These are phyloP conservation scores for Xiphias gladius DNA, from an alignment of 2,113 vertebrate species.

Conservation along the genomic window DNA sequence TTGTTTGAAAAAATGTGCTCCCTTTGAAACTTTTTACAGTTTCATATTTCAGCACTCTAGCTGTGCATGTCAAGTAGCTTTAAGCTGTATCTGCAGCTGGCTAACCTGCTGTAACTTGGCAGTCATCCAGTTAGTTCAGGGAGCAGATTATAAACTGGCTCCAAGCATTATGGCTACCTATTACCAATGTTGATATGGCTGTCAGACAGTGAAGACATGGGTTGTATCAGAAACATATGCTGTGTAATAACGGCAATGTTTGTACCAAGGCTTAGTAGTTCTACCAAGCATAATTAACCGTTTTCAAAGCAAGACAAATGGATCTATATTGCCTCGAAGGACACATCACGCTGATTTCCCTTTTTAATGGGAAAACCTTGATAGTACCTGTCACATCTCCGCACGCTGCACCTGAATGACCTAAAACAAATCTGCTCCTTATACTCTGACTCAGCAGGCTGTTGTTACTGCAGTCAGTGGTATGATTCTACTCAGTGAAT, in stretches of 20 bases:
- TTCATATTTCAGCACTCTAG: slow-evolving; percentile 16
- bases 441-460: not conserved
- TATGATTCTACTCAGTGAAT: not conserved
- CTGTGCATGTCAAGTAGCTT: slow-evolving; percentile 30
- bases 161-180: slow-evolving; percentile 33
- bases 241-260: slow-evolving; percentile 28
- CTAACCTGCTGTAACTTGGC: slow-evolving; percentile 31
- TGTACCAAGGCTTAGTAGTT: slow-evolving; percentile 38
- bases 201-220: slow-evolving; percentile 43
- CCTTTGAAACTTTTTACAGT: slow-evolving; percentile 15
- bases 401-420: slow-evolving; percentile 15
- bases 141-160: slow-evolving; percentile 49
- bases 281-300: slow-evolving; percentile 38
- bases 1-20: not conserved
- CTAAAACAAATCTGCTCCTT: slow-evolving; percentile 19
- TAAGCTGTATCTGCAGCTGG: slow-evolving; percentile 10
- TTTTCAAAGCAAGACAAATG: slow-evolving; percentile 53
- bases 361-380: slow-evolving; percentile 39
- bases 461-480: not conserved
- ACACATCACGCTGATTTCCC: slow-evolving; percentile 12
- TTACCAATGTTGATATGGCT: slow-evolving; percentile 52
- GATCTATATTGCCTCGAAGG: slow-evolving; percentile 27
- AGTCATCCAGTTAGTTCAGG: slow-evolving; percentile 45
- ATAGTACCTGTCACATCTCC: slow-evolving; percentile 18
- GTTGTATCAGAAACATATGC: slow-evolving; percentile 28